Evolutionary conservation across 1,140 invertebrate genomes (phyloP).

Genomic region (Bombus turneri): DNA sequence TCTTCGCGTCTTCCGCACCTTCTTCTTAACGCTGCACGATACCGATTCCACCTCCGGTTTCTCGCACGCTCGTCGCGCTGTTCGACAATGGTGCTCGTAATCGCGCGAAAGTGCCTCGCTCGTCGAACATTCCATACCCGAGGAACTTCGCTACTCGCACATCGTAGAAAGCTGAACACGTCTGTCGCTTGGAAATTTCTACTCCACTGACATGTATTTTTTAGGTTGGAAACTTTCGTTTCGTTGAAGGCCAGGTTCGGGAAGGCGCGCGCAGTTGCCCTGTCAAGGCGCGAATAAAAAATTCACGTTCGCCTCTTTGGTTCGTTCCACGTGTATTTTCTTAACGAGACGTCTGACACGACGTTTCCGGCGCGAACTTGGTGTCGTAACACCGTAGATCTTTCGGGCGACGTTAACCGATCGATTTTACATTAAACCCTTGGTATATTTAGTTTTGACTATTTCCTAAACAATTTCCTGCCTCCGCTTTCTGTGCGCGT

Average conservation of each 20-base stretch:
- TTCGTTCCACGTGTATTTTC: not conserved
- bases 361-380: conserved; percentile 35
- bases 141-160: not conserved
- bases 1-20: conserved; percentile 16
- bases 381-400: not conserved
- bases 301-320: conserved; percentile 5
- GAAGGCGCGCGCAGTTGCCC: no score
- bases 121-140: conserved; percentile 45
- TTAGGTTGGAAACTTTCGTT: not conserved
- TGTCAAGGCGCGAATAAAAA: conserved; percentile 16
- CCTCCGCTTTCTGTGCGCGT: not conserved
- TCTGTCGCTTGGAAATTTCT: not conserved
- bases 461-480: no score
- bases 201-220: not conserved
- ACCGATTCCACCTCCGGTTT: conserved; percentile 12
- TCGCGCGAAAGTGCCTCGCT: conserved; percentile 13
- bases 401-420: not conserved
- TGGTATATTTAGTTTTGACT: not conserved
- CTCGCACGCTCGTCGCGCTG: not conserved
- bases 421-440: not conserved
- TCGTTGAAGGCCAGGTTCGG: not conserved
- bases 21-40: conserved; percentile 52
- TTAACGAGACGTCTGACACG: conserved; percentile 41
- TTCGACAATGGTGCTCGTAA: not conserved
- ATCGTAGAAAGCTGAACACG: not conserved